Evolutionary conservation across 2,888 invertebrate genomes (phyloP).

Genomic region (Eupithecia dodoneata): DNA sequence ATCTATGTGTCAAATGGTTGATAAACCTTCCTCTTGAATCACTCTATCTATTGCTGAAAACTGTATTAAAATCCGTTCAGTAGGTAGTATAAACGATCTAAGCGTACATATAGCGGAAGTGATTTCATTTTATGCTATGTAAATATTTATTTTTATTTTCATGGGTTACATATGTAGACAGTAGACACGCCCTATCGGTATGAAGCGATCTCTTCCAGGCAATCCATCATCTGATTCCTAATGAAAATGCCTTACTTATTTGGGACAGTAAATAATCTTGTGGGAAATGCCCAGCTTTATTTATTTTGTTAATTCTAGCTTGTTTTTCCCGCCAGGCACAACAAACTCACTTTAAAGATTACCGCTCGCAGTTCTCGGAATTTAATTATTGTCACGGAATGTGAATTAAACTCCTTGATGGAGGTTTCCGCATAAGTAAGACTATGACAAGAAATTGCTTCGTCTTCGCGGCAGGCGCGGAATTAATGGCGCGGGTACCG

Average conservation of each 20-base stretch:
- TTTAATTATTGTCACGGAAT: conserved; percentile 73
- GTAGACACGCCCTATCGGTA: background rate
- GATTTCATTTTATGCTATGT: no score
- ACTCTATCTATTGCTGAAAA: no score
- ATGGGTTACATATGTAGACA: no score
- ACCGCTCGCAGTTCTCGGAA: conserved; percentile 62
- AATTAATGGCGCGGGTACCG: conserved; percentile 41
- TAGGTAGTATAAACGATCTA: no score
- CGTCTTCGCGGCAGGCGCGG: conserved; percentile 38
- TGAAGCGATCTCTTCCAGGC: background rate
- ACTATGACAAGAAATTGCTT: conserved; percentile 56
- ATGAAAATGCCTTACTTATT: background rate
- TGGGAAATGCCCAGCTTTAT: background rate
- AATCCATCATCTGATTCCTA: background rate
- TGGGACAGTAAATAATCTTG: background rate
- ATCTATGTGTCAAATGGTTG: no score
- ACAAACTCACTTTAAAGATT: conserved; percentile 48
- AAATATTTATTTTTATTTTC: no score
- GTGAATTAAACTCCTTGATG: conserved; percentile 67
- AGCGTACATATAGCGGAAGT: no score
- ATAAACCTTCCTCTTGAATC: no score
- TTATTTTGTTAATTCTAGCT: background rate
- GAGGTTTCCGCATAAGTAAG: conserved; percentile 56
- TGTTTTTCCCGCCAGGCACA: background rate
- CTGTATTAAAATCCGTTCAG: no score